Evolutionary conservation across 2,113 vertebrate species (phyloP).

Genomic region (Terrapene triunguis): DNA sequence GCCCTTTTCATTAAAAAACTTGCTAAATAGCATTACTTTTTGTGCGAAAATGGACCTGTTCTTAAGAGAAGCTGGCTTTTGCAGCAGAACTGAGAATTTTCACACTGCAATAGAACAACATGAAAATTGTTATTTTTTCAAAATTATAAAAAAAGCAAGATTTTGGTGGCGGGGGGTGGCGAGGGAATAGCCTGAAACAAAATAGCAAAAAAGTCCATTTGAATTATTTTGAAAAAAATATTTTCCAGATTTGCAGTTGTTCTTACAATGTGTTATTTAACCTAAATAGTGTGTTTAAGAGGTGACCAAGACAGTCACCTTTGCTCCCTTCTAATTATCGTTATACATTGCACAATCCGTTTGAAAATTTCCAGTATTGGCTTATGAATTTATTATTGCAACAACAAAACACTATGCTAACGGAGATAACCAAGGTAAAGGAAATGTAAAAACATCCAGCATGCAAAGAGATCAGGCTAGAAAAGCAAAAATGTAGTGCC

Average conservation of each 20-base stretch:
- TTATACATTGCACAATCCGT: neutral
- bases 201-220: neutral
- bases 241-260: neutral
- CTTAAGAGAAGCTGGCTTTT: neutral
- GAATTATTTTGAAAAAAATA: neutral
- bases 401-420: conserved; percentile 20
- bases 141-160: neutral
- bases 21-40: neutral
- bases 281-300: neutral
- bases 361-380: conserved; percentile 36
- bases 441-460: neutral
- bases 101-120: neutral
- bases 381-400: conserved; percentile 14
- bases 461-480: neutral
- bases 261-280: neutral
- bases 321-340: conserved; percentile 35
- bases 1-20: neutral
- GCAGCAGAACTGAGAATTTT: neutral
- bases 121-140: neutral
- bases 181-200: neutral
- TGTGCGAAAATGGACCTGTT: neutral
- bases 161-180: neutral
- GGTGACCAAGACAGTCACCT: conserved; percentile 3
- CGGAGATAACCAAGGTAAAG: neutral
- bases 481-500: neutral